Evolutionary conservation across 2,113 vertebrate genomes (phyloP).

Genomic region (Corythornis cristatus): DNA sequence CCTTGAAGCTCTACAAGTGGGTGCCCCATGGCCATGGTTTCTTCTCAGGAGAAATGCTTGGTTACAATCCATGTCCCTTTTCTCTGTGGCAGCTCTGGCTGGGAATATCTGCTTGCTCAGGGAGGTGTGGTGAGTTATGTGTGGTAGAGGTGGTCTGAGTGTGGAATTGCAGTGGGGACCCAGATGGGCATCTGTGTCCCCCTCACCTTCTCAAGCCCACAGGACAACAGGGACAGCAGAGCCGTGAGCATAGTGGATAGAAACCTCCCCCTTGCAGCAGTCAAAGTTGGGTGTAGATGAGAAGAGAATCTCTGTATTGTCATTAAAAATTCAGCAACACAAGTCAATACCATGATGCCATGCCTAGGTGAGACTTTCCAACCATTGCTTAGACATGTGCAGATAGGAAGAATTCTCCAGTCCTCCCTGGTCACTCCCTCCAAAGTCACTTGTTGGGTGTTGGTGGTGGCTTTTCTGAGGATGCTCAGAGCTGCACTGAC

Average conservation of each 20-base stretch:
- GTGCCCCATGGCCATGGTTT: background rate
- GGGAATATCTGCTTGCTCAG: background rate
- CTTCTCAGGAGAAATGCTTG: accelerated
- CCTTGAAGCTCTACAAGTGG: background rate
- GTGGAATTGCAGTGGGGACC: background rate
- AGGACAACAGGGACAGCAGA: background rate
- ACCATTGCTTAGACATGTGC: background rate
- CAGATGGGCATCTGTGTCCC: accelerated
- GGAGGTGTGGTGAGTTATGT: background rate
- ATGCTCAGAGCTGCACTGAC: background rate
- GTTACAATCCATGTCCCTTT: background rate
- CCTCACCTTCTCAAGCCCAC: background rate
- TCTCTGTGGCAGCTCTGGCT: background rate
- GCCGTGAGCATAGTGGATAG: background rate
- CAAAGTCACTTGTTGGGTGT: background rate
- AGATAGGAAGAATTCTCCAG: background rate
- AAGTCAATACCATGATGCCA: background rate
- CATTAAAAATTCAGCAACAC: background rate
- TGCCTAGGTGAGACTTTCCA: background rate
- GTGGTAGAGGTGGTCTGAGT: background rate
- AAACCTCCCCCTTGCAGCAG: background rate
- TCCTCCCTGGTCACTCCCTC: no score
- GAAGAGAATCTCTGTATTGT: background rate
- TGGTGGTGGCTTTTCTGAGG: background rate
- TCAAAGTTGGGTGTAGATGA: background rate